Conservation (phyloP, 2,888 invertebrate genomes). For the Melangyna quadrimaculata region DNA sequence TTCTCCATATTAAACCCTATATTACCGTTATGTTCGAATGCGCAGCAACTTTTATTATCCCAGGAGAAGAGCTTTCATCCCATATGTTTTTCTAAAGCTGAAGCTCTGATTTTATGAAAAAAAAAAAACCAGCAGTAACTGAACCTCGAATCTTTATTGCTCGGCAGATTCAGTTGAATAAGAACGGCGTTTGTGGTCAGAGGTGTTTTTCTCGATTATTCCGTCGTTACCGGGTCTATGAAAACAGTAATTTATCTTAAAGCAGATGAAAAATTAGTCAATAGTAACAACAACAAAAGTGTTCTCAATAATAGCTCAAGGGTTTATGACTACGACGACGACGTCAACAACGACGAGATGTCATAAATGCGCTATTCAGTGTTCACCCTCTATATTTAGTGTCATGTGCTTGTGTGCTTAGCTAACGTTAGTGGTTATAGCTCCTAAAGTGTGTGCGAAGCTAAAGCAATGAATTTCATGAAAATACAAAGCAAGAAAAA, state of each 20-base stretch:
- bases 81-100: background rate
- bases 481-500: slow-evolving; percentile 38
- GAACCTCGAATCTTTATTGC: slow-evolving; percentile 2
- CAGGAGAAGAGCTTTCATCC: slow-evolving; percentile 13
- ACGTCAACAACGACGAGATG: background rate
- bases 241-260: background rate
- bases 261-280: background rate
- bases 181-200: slow-evolving; percentile 44
- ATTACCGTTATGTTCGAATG: background rate
- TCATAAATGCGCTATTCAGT: slow-evolving; percentile 38
- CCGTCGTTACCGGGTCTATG: background rate
- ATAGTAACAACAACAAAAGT: slow-evolving; percentile 8
- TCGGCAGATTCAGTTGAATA: slow-evolving; percentile 45
- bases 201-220: background rate
- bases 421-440: slow-evolving; percentile 37
- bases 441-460: slow-evolving; percentile 29
- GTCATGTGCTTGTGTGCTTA: slow-evolving; percentile 36
- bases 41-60: slow-evolving; percentile 4
- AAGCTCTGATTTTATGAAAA: background rate
- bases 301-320: slow-evolving; percentile 37
- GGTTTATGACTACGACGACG: slow-evolving; percentile 6
- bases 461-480: slow-evolving; percentile 39
- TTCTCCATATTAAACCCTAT: background rate
- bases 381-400: slow-evolving; percentile 11
- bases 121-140: background rate